Evolutionary conservation across 2,797 vertebrate species (phyloP).

Genomic region (Bovichtus diacanthus): DNA sequence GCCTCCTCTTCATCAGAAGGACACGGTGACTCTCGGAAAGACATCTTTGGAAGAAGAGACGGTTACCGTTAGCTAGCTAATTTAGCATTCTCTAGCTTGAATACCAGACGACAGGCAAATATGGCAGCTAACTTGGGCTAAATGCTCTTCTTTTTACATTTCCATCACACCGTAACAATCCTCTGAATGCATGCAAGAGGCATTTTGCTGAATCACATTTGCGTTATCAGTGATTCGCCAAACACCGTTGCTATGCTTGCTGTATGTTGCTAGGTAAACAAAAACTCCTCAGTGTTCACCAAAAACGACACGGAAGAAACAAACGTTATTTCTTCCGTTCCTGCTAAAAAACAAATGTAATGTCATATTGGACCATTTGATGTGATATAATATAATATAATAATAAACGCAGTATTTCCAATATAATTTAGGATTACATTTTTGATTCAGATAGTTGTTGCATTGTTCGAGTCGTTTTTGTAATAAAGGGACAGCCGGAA

Average conservation of each 20-base stretch:
- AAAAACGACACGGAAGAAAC: conserved; percentile 64
- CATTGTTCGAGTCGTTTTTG: neutral
- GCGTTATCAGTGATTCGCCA: no score
- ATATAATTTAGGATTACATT: fast-evolving
- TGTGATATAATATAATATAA: no score
- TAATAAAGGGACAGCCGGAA: neutral
- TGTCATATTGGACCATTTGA: fast-evolving
- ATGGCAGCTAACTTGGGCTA: neutral
- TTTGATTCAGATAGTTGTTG: fast-evolving
- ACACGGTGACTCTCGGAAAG: conserved; percentile 64
- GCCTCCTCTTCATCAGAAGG: conserved; percentile 86
- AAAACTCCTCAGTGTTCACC: conserved; percentile 44
- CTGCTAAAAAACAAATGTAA: neutral
- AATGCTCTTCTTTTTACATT: neutral
- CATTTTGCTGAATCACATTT: neutral
- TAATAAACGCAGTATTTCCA: fast-evolving
- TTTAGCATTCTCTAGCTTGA: neutral
- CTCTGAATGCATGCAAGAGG: fast-evolving
- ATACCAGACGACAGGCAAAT: neutral
- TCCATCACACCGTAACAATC: neutral
- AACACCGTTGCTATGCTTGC: conserved; percentile 32
- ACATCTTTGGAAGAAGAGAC: conserved; percentile 54
- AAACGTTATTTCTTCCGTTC: conserved; percentile 9
- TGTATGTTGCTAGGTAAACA: conserved; percentile 81
- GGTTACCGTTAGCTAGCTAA: conserved; percentile 15